These are phyloP conservation scores for Drosophila mauritiana DNA, from an alignment of 1,140 invertebrate genomes.

Conservation along the genomic window DNA sequence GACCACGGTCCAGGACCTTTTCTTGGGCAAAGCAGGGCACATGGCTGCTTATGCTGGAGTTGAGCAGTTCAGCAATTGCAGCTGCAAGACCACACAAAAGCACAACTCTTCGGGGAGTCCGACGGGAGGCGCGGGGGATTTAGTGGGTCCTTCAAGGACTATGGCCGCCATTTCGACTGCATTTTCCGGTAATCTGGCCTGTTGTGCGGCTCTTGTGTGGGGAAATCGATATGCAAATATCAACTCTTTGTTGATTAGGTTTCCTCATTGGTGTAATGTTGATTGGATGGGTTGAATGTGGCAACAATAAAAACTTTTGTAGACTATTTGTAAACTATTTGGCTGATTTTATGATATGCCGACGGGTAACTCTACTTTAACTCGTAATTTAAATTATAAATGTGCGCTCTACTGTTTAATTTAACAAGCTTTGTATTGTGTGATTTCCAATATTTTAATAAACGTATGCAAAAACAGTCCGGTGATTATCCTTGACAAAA, in stretches of 20 bases:
- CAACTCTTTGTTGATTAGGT: slow-evolving; percentile 24
- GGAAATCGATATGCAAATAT: slow-evolving; percentile 47
- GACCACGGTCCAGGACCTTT: slow-evolving; percentile 18
- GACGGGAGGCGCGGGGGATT: slow-evolving; percentile 5
- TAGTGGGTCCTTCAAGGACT: slow-evolving; percentile 16
- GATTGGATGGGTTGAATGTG: background rate
- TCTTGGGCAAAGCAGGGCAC: slow-evolving; percentile 32
- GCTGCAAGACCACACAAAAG: slow-evolving; percentile 61
- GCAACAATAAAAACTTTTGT: no score
- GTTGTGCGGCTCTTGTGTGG: slow-evolving; percentile 21
- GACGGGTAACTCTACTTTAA: no score
- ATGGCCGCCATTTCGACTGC: slow-evolving; percentile 47
- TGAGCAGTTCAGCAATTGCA: slow-evolving; percentile 70
- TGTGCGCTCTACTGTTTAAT: no score
- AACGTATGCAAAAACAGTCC: slow-evolving; percentile 8
- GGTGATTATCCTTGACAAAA: slow-evolving; percentile 4
- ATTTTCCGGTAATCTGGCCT: slow-evolving; percentile 46
- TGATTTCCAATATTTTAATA: no score
- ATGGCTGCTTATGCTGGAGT: slow-evolving; percentile 59
- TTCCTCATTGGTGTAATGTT: background rate
- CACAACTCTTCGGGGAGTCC: slow-evolving; percentile 58
- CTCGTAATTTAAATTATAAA: no score
- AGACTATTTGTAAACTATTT: no score
- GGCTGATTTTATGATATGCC: no score
- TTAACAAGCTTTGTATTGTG: no score